Conservation (phyloP, 2,888 invertebrate genomes). For the Ecliptopera silaceata region DNA sequence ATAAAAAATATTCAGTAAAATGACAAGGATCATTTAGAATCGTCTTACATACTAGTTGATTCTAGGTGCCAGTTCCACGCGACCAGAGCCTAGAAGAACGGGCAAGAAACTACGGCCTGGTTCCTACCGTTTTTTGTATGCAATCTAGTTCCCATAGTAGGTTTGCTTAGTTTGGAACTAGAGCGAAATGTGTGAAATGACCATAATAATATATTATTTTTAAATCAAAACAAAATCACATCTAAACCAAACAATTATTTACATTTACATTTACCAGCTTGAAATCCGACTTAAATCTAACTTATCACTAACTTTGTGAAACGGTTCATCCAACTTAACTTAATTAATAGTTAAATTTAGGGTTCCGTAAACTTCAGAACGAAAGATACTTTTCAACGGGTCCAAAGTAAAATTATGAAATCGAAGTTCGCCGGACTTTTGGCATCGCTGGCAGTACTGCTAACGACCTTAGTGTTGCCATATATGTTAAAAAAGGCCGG, state of each 20-base stretch:
- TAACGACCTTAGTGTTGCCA: slow-evolving; percentile 23
- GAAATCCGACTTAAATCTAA: slow-evolving; percentile 8
- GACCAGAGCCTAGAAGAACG: too few species aligned
- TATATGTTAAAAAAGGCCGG: neutral
- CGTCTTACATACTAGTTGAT: too few species aligned
- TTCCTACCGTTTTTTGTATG: too few species aligned
- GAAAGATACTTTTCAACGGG: slow-evolving; percentile 30
- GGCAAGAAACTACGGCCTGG: too few species aligned
- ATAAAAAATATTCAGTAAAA: too few species aligned
- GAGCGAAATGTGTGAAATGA: too few species aligned
- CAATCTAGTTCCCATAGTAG: too few species aligned
- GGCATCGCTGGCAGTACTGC: slow-evolving; percentile 27
- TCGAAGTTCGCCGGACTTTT: slow-evolving; percentile 31
- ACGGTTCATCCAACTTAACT: slow-evolving; percentile 23
- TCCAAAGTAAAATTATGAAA: slow-evolving; percentile 30
- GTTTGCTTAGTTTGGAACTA: too few species aligned
- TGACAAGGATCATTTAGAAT: too few species aligned
- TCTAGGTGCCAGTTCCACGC: too few species aligned
- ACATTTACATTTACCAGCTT: slow-evolving; percentile 10
- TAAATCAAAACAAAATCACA: too few species aligned
- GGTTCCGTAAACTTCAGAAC: slow-evolving; percentile 18
- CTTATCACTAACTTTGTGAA: slow-evolving; percentile 9
- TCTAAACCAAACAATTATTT: slow-evolving; percentile 7
- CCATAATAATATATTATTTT: too few species aligned
- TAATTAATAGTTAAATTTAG: slow-evolving; percentile 28